phyloP scores from a whole-genome alignment of 2,888 invertebrate genomes.

The Drosophila lutescens region DNA sequence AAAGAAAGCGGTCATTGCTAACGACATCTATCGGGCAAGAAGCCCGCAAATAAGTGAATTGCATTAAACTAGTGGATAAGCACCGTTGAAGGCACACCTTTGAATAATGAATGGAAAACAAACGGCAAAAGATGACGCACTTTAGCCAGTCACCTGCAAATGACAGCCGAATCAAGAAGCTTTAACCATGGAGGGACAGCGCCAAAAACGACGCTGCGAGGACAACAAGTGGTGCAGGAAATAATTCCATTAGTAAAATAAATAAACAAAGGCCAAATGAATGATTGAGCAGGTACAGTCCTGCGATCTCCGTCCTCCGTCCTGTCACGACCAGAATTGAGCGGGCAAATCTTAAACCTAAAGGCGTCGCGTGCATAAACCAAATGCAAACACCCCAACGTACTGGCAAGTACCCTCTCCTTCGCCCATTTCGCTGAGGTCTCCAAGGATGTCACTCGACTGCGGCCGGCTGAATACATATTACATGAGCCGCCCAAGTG shows the following conservation, averaged over 20 bases:
- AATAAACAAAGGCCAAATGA: conserved; percentile 79
- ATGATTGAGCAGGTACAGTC: conserved; percentile 63
- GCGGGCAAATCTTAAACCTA: conserved; percentile 53
- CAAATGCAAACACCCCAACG: conserved; percentile 54
- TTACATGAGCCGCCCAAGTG: conserved; percentile 61
- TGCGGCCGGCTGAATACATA: conserved; percentile 59
- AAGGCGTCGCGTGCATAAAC: conserved; percentile 57
- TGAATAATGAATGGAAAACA: conserved; percentile 31
- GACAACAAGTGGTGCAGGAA: conserved; percentile 46
- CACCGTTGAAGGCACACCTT: not conserved
- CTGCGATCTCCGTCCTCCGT: not conserved
- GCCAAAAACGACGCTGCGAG: not conserved
- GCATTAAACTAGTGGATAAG: conserved; percentile 20
- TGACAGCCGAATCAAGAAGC: not conserved
- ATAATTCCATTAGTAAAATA: conserved; percentile 83
- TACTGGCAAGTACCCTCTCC: not conserved
- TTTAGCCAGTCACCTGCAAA: conserved; percentile 7
- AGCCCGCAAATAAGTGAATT: conserved; percentile 4
- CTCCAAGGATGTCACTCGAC: conserved; percentile 66
- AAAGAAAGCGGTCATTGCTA: not conserved
- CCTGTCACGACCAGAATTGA: conserved; percentile 25
- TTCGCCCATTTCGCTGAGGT: conserved; percentile 26
- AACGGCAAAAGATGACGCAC: conserved; percentile 55
- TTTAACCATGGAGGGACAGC: no score
- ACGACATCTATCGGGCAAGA: conserved; percentile 1